Percentiles rank a stretch among this genome's conserved stretches.
Conservation (phyloP, 2,113 vertebrate species). For the Muntiacus reevesi region DNA sequence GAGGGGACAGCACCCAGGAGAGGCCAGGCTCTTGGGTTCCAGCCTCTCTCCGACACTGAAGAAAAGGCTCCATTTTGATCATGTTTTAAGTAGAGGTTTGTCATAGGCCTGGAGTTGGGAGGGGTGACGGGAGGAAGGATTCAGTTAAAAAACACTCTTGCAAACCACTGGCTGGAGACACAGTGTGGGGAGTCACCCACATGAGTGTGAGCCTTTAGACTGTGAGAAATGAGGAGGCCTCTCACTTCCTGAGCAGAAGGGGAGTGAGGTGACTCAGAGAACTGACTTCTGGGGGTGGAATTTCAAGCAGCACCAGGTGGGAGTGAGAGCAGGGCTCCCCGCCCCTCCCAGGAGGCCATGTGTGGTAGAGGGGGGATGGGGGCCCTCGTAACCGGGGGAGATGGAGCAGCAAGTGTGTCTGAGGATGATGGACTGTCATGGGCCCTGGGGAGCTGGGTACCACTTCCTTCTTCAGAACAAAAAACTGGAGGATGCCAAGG, state of each 20-base stretch:
- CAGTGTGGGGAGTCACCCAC: accelerated
- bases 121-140: not conserved
- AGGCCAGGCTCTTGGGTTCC: not conserved
- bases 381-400: not conserved
- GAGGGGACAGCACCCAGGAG: not conserved
- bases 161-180: not conserved
- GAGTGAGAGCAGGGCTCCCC: not conserved
- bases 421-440: no score
- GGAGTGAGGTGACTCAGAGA: not conserved
- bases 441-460: not conserved
- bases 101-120: not conserved
- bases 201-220: not conserved
- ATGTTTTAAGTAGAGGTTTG: not conserved
- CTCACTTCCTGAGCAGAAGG: not conserved
- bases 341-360: not conserved
- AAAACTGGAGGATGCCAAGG: not conserved
- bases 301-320: not conserved
- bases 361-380: no score
- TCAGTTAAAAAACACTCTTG: not conserved
- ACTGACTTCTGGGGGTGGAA: no score
- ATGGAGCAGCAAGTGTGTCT: not conserved
- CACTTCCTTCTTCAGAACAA: not conserved
- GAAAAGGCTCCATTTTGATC: not conserved
- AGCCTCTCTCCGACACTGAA: not conserved
- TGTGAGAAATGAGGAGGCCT: not conserved